Evolutionary conservation across 2,797 vertebrate species (phyloP).

Genomic region (Glossophaga mutica): DNA sequence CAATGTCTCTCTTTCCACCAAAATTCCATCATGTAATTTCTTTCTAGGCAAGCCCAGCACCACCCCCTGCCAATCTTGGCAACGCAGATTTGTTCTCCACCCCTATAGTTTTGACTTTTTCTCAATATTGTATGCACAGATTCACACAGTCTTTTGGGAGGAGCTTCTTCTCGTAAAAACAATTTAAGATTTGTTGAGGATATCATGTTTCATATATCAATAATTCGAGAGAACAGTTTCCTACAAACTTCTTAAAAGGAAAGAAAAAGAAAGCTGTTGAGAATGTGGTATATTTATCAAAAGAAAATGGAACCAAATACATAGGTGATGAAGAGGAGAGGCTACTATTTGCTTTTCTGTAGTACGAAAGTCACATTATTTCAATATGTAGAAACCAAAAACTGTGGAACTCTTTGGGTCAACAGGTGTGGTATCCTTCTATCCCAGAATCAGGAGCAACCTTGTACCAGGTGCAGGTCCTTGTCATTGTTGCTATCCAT

Average conservation of each 20-base stretch:
- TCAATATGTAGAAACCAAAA: not conserved
- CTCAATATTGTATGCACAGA: not conserved
- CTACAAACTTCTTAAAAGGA: not conserved
- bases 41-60: not conserved
- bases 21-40: not conserved
- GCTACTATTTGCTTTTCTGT: not conserved
- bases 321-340: not conserved
- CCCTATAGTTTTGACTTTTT: not conserved
- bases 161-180: not conserved
- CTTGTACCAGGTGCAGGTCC: not conserved
- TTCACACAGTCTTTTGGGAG: not conserved
- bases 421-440: not conserved
- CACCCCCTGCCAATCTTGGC: not conserved
- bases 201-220: not conserved
- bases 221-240: not conserved
- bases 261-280: not conserved
- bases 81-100: not conserved
- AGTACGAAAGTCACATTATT: not conserved
- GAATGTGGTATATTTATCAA: conserved; percentile 19
- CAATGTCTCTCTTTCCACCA: not conserved
- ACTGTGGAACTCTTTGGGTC: not conserved
- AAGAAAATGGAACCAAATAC: not conserved
- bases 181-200: not conserved
- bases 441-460: not conserved
- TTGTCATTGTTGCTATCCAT: not conserved